Conservation (phyloP, 1,140 invertebrate genomes). For the Aphelenchoides fujianensis region DNA sequence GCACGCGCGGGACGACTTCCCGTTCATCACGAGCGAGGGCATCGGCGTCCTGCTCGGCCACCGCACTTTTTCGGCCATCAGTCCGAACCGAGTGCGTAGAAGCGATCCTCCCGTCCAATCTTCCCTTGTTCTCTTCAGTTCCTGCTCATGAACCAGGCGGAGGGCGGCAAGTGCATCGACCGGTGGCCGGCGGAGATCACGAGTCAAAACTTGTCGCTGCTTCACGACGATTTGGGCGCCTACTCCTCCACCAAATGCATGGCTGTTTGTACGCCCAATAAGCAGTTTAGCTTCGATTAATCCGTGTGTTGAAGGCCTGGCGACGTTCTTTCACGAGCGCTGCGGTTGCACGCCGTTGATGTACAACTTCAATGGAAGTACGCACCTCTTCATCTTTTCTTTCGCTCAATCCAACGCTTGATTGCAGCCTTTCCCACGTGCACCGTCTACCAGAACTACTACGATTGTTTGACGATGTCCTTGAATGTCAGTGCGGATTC, state of each 20-base stretch:
- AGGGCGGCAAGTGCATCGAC: conserved; percentile 57
- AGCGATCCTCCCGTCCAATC: background rate
- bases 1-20: conserved; percentile 45
- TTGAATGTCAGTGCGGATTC: conserved; percentile 15
- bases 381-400: too few species aligned
- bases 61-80: conserved; percentile 54
- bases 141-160: conserved; percentile 36
- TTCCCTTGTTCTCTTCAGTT: conserved; percentile 56
- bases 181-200: conserved; percentile 42
- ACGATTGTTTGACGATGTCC: background rate
- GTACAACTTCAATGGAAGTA: conserved; percentile 41
- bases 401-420: too few species aligned
- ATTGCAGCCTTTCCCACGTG: conserved; percentile 2
- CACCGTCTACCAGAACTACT: conserved; percentile 16
- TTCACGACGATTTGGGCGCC: background rate
- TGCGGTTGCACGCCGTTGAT: conserved; percentile 58
- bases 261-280: conserved; percentile 51
- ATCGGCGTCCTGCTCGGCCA: conserved; percentile 57
- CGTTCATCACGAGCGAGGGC: conserved; percentile 55
- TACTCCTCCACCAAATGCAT: conserved; percentile 55
- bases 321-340: conserved; percentile 50
- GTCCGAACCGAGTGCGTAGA: conserved; percentile 49
- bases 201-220: background rate
- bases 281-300: too few species aligned
- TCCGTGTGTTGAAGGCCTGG: too few species aligned